These are phyloP conservation scores for Ormyrus nitidulus DNA, from an alignment of 2,888 invertebrate species.

Conservation along the genomic window DNA sequence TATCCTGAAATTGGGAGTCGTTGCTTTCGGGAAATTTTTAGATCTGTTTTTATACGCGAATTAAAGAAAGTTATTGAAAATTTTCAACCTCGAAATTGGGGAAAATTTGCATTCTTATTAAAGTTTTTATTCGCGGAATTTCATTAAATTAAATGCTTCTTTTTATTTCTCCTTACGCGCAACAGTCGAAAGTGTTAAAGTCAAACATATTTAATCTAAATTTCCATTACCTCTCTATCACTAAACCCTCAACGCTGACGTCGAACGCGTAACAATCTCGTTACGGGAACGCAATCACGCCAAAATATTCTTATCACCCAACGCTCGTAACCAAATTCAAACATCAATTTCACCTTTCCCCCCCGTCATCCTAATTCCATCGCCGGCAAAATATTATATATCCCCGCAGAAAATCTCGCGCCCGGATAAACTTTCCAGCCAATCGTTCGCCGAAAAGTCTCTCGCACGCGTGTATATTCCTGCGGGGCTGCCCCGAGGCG, in stretches of 20 bases:
- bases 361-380: constrained; percentile 54
- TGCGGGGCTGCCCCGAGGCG: not conserved
- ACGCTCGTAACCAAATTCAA: constrained; percentile 19
- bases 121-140: too few species aligned
- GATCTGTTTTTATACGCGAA: too few species aligned
- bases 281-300: too few species aligned
- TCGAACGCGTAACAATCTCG: too few species aligned
- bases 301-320: not conserved
- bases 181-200: too few species aligned
- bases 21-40: not conserved
- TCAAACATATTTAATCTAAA: too few species aligned
- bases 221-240: too few species aligned
- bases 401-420: constrained; percentile 31
- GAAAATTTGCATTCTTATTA: not conserved
- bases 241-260: too few species aligned
- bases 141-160: not conserved
- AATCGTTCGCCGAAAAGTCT: not conserved
- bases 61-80: too few species aligned
- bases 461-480: not conserved
- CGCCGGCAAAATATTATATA: constrained; percentile 32
- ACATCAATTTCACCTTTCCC: constrained; percentile 36
- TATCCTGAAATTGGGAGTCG: not conserved
- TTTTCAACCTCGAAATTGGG: too few species aligned
- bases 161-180: not conserved
- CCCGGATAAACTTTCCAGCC: constrained; percentile 33